These are phyloP conservation scores for Agrypnus murinus DNA, from an alignment of 2,888 invertebrate genomes.

Conservation along the genomic window DNA sequence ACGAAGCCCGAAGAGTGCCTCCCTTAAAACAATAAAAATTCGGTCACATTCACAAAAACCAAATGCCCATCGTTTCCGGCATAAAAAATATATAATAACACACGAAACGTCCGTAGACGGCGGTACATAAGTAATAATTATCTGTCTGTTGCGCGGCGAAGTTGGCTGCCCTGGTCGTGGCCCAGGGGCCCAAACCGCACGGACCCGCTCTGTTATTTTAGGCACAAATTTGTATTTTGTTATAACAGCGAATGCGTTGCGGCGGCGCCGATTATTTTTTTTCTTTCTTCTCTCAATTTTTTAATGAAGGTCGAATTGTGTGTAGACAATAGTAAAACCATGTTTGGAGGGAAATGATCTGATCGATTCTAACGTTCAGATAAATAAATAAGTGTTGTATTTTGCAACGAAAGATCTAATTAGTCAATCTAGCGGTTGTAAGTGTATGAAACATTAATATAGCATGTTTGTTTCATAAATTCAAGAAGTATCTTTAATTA, in stretches of 20 bases:
- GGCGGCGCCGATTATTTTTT: constrained; percentile 53
- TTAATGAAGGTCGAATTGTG: neutral
- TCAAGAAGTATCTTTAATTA: constrained; percentile 30
- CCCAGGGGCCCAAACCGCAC: constrained; percentile 58
- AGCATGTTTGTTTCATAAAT: constrained; percentile 24
- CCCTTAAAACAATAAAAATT: constrained; percentile 62
- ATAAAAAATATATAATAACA: constrained; percentile 71
- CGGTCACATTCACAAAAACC: constrained; percentile 62
- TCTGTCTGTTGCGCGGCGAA: constrained; percentile 63
- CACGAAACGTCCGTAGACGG: constrained; percentile 65
- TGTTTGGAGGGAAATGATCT: too few relatives aligned
- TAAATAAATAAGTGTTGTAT: too few relatives aligned
- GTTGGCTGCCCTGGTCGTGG: constrained; percentile 64
- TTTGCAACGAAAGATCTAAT: too few relatives aligned
- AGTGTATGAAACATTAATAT: constrained; percentile 17
- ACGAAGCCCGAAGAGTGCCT: constrained; percentile 37
- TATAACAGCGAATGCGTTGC: constrained; percentile 47
- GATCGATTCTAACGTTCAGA: too few relatives aligned
- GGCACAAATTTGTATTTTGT: constrained; percentile 65
- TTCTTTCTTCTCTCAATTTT: constrained; percentile 10
- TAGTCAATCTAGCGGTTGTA: neutral
- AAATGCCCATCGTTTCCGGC: constrained; percentile 68
- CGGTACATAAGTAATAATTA: constrained; percentile 68
- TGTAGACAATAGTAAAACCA: neutral
- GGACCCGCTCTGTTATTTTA: constrained; percentile 68